Base-by-base conservation (phyloP, 2,113 vertebrate genomes). In the Hoplias malabaricus region DNA sequence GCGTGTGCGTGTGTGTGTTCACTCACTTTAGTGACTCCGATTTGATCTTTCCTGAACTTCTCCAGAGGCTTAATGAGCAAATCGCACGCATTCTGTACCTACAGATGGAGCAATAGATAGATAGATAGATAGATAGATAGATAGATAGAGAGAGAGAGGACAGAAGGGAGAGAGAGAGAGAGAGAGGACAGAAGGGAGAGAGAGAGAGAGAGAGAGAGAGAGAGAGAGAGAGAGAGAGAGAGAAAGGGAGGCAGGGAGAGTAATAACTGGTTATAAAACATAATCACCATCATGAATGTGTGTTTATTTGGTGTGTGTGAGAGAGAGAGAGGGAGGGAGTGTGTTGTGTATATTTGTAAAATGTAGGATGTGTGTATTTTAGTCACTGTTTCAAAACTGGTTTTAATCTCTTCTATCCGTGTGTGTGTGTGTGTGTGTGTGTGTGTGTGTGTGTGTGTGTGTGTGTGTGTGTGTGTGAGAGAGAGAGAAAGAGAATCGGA, bases 21-120 rank as follows among this genome's bases (percentile, higher is more conserved):
- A 81, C 90, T 89, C 91, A 98, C 98, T 93, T 99, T 99, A 75
- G 96, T 98, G 69, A 95, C 93, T 33, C 95, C 95, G 70, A 98
- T 98, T 84, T 98, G 96, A 33, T 99, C 97, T 86, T 98, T 99
- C 43, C 95, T 92, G 80, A 99, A 99, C 87, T 92, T 96, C 90
- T 99, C 98, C 90, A 99, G 61, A 13, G 98, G 98, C 75, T 97
- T 98, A 81, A 99, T 98, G 80, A 99, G 93, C 83, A 99, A 86
- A 87, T 98, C 96, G 19, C 94, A 96, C 0, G 98, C 95, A 1
- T 99, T 99, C 77, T 99, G 96, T 19, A 99, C 95, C 98, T 99
- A 84, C 46, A 84, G 0, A 21, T 34, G 69, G 31, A 81, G 46
- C 73, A 77, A 84, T 71, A 53, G n/a, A 71, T 5, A 61, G 48